A percentile compares a stretch with the other conserved stretches of the same genome.
Conservation (phyloP, 2,113 vertebrate species). For the Lonchura striata region DNA sequence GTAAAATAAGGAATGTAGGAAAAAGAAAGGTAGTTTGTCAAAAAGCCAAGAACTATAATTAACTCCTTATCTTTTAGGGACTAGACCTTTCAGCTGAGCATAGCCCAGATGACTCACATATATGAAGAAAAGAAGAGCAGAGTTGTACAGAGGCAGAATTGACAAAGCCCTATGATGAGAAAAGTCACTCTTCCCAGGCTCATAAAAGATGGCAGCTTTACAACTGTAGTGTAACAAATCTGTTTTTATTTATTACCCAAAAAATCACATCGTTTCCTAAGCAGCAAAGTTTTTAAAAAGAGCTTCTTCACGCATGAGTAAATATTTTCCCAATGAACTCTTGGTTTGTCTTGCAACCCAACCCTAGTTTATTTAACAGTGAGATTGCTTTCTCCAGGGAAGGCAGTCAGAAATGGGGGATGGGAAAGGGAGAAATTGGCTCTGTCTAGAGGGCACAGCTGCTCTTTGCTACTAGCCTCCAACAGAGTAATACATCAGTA, state of each 20-base stretch:
- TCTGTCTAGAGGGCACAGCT: slow-evolving; percentile 24
- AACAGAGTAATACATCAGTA: slow-evolving; percentile 54
- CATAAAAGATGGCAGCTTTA: slow-evolving; percentile 35
- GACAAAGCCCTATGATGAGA: not conserved
- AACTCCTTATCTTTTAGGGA: not conserved
- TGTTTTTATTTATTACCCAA: slow-evolving; percentile 13
- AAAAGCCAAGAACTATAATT: not conserved
- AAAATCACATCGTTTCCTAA: not conserved
- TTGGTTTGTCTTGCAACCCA: slow-evolving; percentile 24
- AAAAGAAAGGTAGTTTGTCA: not conserved
- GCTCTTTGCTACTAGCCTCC: slow-evolving; percentile 35
- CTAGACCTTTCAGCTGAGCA: not conserved
- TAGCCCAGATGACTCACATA: not conserved
- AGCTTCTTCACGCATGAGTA: not conserved
- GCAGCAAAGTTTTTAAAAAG: not conserved
- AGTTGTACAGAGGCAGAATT: not conserved
- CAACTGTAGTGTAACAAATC: not conserved
- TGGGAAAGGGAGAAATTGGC: slow-evolving; percentile 21
- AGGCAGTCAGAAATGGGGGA: slow-evolving; percentile 17
- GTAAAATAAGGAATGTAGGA: not conserved
- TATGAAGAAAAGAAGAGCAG: not conserved
- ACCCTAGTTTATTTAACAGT: slow-evolving; percentile 13
- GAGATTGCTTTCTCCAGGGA: slow-evolving; percentile 16
- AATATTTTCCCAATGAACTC: slow-evolving; percentile 32
- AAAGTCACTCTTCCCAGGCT: slow-evolving; percentile 25